These are phyloP conservation scores for Rousettus leschenaultii DNA, from an alignment of 2,113 vertebrate genomes.

Conservation along the genomic window DNA sequence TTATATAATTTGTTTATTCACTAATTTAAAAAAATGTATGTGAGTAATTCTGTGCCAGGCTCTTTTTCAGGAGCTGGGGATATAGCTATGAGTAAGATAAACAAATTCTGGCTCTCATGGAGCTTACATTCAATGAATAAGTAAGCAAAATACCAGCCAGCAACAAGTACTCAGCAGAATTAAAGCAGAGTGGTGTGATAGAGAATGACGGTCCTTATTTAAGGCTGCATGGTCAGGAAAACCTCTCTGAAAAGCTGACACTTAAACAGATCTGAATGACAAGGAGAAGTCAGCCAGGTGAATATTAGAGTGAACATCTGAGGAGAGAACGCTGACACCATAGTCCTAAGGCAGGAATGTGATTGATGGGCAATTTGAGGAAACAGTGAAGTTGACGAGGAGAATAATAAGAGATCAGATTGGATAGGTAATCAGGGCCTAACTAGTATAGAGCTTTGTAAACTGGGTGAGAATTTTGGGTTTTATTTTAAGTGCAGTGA, in stretches of 20 bases:
- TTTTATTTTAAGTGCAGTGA: not conserved
- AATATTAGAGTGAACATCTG: not conserved
- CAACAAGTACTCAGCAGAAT: not conserved
- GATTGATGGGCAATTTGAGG: not conserved
- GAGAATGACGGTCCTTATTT: not conserved
- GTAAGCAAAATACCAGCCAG: not conserved
- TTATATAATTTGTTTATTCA: not conserved
- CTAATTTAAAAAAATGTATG: not conserved
- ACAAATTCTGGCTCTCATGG: not conserved
- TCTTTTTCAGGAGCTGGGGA: not conserved
- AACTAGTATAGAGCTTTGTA: not conserved
- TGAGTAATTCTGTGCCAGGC: not conserved
- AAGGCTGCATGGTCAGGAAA: not conserved
- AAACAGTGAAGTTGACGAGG: not conserved
- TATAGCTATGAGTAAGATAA: not conserved
- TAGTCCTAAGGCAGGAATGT: not conserved
- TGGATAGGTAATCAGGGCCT: not conserved
- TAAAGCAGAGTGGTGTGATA: not conserved
- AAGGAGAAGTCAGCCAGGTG: not conserved
- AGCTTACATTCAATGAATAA: not conserved
- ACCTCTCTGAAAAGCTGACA: not conserved
- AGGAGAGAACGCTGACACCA: not conserved
- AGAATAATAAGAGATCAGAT: not conserved
- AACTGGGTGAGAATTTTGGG: not conserved
- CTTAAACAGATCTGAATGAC: not conserved